Evolutionary conservation across 2,113 vertebrate species (phyloP), one percentile per base, ranked within the genome.

Genomic region (Sebastes schlegelii): DNA sequence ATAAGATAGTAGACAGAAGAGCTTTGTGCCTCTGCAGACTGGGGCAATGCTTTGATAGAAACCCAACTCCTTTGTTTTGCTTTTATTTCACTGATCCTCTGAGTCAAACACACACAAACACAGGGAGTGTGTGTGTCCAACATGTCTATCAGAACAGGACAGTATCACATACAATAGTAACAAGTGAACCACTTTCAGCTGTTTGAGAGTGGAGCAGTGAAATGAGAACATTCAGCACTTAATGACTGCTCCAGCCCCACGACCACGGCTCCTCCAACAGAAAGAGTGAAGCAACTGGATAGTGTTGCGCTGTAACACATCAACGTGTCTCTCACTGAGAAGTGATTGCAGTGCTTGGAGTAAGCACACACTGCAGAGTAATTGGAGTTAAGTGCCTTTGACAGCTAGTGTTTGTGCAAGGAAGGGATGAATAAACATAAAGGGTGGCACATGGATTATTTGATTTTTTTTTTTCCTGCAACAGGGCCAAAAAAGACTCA

Each of bases 351-450:
- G 67, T 57, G 65, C 75, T 78, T 52, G 48, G 49, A 58, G 45
- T 48, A 42, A 67, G 23, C 48, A 23, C 81, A 83, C 58, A 60
- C 66, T 14, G 4, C 65, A 58, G 69, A 82, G 68, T 72, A 76
- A 87, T 76, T 79, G 62, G 26, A 81, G 63, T 73, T 61, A 72
- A 85, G 69, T 77, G 60, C 26, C 55, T 86, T 74, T 85, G 83
- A 85, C 76, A 86, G 74, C 83, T 42, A 16, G 2, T 87, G 80
- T 90, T 91, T 88, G 83, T 83, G 72, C 65, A 88, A 89, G 85
- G 81, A 81, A 83, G 55, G 74, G 42, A 66, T 74, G 62, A 70
- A 85, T 90, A 75, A 86, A 91, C 64, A 81, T 63, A 55, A 66
- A 54, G 52, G 74, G 66, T 78, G 65, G 70, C 75, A 87, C 74